Conservation (phyloP, 2,797 vertebrate species). For the Argyrosomus regius region DNA sequence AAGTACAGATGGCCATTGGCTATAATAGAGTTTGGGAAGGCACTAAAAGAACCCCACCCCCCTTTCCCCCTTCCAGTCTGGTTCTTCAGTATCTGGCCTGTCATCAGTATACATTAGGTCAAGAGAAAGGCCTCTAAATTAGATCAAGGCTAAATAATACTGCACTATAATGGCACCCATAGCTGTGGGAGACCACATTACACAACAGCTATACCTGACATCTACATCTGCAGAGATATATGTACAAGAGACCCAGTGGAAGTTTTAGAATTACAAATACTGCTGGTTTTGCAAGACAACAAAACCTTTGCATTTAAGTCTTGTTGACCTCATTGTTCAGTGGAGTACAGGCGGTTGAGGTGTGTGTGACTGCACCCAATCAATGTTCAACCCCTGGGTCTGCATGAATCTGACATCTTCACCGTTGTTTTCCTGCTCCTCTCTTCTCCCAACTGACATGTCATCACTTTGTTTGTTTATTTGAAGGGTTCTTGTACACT, state of each 20-base stretch:
- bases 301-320: neutral
- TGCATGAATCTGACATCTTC: constrained; percentile 74
- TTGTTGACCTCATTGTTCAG: neutral
- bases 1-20: constrained; percentile 78
- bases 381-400: constrained; percentile 47
- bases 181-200: constrained; percentile 68
- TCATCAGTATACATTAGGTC: constrained; percentile 82
- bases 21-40: constrained; percentile 79
- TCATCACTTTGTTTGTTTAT: constrained; percentile 46
- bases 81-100: constrained; percentile 62
- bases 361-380: constrained; percentile 36
- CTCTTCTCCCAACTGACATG: constrained; percentile 57
- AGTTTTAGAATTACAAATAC: constrained; percentile 17
- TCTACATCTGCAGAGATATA: constrained; percentile 24
- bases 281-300: constrained; percentile 13
- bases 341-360: constrained; percentile 11
- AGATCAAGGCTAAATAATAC: constrained; percentile 76
- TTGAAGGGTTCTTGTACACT: constrained; percentile 54
- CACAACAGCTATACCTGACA: constrained; percentile 60
- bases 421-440: constrained; percentile 38
- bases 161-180: constrained; percentile 68
- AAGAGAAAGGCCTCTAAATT: constrained; percentile 71
- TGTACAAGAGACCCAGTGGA: constrained; percentile 4
- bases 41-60: constrained; percentile 52
- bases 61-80: neutral